A percentile compares a stretch with the other conserved stretches of the same genome.
Evolutionary conservation across 2,797 vertebrate species (phyloP).

Genomic region (Coregonus suidteri): DNA sequence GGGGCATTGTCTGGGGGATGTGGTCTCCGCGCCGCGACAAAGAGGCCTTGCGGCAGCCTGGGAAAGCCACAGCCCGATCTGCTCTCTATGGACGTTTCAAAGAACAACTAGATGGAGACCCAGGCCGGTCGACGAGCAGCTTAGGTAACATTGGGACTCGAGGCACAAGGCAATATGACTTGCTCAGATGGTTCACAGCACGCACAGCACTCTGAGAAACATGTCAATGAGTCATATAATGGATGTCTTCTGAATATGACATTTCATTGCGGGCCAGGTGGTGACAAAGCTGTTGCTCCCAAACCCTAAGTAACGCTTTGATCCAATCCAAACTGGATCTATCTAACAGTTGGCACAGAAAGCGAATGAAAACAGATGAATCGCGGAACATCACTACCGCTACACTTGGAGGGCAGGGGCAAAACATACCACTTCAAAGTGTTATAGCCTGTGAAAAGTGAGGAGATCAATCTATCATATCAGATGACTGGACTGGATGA

Average conservation of each 20-base stretch:
- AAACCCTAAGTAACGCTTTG: background rate
- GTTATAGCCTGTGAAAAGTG: background rate
- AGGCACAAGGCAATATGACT: background rate
- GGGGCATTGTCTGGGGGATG: background rate
- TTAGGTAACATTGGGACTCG: background rate
- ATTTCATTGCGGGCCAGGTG: constrained; percentile 8
- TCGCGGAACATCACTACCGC: background rate
- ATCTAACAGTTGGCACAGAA: background rate
- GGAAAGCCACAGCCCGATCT: background rate
- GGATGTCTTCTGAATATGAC: background rate
- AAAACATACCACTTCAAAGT: background rate
- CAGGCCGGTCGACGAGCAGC: background rate
- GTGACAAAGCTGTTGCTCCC: constrained; percentile 7
- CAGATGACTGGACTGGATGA: background rate
- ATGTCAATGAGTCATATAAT: background rate
- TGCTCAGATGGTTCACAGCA: background rate
- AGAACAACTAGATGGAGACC: background rate
- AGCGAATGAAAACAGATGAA: background rate
- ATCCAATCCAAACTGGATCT: background rate
- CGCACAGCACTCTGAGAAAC: background rate
- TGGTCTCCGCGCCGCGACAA: background rate
- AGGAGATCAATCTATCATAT: background rate
- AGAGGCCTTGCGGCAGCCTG: background rate
- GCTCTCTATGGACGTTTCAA: background rate
- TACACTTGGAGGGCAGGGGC: background rate